A percentile compares a stretch with the other conserved stretches of the same genome.
phyloP scores from a whole-genome alignment of 1,140 invertebrate genomes.

The Procambarus clarkii region DNA sequence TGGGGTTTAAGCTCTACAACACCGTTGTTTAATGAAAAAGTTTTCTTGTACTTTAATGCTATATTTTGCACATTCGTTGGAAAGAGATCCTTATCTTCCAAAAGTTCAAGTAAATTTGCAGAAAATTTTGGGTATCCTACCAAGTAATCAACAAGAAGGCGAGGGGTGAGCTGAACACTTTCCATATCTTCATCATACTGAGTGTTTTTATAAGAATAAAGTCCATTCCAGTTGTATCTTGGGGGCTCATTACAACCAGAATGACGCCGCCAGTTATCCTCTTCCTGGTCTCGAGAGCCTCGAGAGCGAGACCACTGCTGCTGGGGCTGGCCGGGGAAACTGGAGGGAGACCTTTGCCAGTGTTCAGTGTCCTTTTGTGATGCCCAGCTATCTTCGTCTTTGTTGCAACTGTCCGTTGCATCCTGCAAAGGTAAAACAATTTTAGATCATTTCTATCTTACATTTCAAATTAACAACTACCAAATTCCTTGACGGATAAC shows the following conservation, averaged over 20 bases:
- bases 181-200: too few species aligned
- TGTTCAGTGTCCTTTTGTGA: too few species aligned
- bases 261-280: neutral
- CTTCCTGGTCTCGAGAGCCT: neutral
- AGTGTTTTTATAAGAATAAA: neutral
- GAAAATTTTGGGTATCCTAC: neutral
- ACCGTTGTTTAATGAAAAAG: neutral
- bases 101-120: neutral
- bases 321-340: too few species aligned
- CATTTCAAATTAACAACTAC: too few species aligned
- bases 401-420: too few species aligned
- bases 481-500: too few species aligned
- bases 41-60: neutral
- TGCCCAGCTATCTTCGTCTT: too few species aligned
- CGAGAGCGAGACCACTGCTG: too few species aligned
- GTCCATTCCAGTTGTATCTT: neutral
- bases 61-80: neutral
- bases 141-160: neutral
- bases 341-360: too few species aligned
- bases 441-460: too few species aligned
- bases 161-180: neutral
- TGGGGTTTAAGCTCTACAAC: slow-evolving; percentile 10
- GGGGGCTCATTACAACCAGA: neutral
- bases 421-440: too few species aligned
- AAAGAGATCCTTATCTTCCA: neutral